These are phyloP conservation scores for Branchellion lobata DNA, from an alignment of 2,888 invertebrate species.

Conservation along the genomic window DNA sequence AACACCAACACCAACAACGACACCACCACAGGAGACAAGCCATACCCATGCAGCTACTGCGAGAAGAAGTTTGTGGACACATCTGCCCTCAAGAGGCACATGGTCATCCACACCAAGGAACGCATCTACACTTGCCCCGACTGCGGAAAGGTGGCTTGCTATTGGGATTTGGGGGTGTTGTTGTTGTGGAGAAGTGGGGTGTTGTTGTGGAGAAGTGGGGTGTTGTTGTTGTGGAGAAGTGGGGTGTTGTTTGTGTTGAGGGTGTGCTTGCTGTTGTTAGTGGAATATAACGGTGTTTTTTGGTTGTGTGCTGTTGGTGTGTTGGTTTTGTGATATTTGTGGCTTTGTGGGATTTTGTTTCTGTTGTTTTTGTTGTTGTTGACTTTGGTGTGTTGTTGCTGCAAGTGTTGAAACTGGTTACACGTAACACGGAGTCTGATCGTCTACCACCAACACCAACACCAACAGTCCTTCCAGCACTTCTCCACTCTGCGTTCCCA, in stretches of 20 bases:
- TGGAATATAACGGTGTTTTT: not conserved
- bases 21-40: constrained; percentile 35
- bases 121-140: constrained; percentile 32
- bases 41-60: constrained; percentile 43
- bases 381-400: too few relatives aligned
- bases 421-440: too few relatives aligned
- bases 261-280: not conserved
- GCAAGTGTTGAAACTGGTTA: too few relatives aligned
- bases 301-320: too few relatives aligned
- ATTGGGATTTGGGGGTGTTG: not conserved
- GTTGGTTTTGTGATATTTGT: too few relatives aligned
- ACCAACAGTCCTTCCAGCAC: constrained; percentile 36
- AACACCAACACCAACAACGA: too few relatives aligned
- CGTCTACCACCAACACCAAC: too few relatives aligned
- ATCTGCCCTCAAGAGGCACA: constrained; percentile 43
- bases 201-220: not conserved
- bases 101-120: constrained; percentile 41
- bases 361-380: too few relatives aligned
- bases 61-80: constrained; percentile 46
- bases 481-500: constrained; percentile 43
- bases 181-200: not conserved
- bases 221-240: not conserved
- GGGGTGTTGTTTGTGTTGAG: not conserved
- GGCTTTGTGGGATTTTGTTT: too few relatives aligned
- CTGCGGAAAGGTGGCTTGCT: constrained; percentile 36